Conservation (phyloP, 2,888 invertebrate species). For the Drosophila pseudotalamancana region DNA sequence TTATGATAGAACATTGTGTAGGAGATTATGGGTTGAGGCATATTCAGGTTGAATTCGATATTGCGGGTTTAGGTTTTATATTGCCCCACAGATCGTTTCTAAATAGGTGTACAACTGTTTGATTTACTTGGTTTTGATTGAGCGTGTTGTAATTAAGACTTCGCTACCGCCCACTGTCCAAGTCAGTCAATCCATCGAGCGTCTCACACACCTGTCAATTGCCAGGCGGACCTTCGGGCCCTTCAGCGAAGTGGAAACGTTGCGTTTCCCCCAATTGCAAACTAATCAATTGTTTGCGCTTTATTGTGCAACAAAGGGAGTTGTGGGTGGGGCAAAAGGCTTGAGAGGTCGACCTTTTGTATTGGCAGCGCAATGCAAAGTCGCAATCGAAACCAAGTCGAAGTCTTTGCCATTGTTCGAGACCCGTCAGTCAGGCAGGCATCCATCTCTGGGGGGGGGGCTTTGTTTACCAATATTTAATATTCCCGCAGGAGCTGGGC, state of each 20-base stretch:
- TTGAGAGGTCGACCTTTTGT: conserved; percentile 77
- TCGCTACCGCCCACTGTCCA: conserved; percentile 2
- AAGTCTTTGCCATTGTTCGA: conserved; percentile 53
- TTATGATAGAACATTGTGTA: no score
- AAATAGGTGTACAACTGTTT: background rate
- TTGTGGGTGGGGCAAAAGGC: conserved; percentile 52
- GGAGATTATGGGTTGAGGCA: background rate
- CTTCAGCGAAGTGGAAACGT: conserved; percentile 12
- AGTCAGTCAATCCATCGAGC: background rate
- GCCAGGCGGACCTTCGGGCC: conserved; percentile 38
- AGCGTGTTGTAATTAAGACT: conserved; percentile 44
- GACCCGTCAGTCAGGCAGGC: conserved; percentile 31
- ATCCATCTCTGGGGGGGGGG: conserved; percentile 42
- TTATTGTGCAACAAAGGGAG: conserved; percentile 74
- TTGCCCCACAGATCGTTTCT: background rate
- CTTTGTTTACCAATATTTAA: conserved; percentile 63
- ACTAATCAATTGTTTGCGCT: conserved; percentile 82
- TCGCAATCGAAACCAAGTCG: conserved; percentile 46
- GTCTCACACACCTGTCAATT: conserved; percentile 73
- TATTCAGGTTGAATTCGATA: no score
- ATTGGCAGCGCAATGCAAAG: conserved; percentile 42
- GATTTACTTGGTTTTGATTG: conserved; percentile 10
- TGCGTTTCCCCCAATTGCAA: conserved; percentile 71
- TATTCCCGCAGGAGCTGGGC: conserved; percentile 45
- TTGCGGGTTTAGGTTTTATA: background rate